These are phyloP conservation scores for Syndactyla subalaris DNA, from an alignment of 2,797 vertebrate species.

Conservation along the genomic window DNA sequence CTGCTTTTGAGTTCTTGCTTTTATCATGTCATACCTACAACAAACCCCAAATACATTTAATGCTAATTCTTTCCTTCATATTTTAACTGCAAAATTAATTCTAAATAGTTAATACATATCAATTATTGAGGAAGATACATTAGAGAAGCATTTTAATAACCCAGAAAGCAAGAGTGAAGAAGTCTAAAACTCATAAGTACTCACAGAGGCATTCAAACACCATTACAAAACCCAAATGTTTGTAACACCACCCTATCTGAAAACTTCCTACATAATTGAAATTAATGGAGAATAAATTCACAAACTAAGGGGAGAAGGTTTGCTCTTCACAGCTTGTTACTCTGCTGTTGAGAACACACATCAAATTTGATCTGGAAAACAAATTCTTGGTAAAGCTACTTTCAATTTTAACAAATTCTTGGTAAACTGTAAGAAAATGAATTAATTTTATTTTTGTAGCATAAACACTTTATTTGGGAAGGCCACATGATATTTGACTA, in stretches of 20 bases:
- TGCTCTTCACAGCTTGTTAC: neutral
- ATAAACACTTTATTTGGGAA: neutral
- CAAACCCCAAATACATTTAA: neutral
- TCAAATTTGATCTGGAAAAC: neutral
- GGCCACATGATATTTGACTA: neutral
- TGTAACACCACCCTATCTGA: neutral
- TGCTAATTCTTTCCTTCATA: neutral
- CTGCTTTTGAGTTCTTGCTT: neutral
- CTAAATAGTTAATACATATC: neutral
- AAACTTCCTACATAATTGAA: neutral
- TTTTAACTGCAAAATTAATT: neutral
- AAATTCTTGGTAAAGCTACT: neutral
- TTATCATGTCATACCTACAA: neutral
- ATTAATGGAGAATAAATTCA: neutral
- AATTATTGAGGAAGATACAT: neutral
- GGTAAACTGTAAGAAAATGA: neutral
- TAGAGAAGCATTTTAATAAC: neutral
- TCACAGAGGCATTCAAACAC: neutral
- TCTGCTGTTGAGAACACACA: neutral
- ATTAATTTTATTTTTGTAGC: neutral
- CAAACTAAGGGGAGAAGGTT: neutral
- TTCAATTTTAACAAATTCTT: neutral
- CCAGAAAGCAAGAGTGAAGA: neutral
- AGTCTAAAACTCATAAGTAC: neutral
- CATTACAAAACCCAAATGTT: neutral